Percentiles rank a stretch among this genome's conserved stretches.
phyloP scores from a whole-genome alignment of 2,888 invertebrate genomes.

The Lasioglossum marginatum region DNA sequence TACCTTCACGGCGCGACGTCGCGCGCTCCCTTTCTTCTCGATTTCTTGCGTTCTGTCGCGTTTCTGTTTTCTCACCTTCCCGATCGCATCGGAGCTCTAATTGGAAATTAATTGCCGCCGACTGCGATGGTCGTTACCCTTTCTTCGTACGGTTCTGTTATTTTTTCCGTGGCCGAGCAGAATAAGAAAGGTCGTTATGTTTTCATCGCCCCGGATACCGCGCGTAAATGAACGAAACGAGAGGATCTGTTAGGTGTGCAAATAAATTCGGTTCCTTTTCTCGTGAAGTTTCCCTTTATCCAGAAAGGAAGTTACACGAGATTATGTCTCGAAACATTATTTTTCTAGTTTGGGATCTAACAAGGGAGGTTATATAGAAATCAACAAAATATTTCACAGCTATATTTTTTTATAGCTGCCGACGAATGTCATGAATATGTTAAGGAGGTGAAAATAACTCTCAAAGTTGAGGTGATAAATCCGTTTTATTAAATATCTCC shows the following conservation, averaged over 20 bases:
- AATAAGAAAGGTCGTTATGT: constrained; percentile 37
- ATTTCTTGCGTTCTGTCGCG: constrained; percentile 5
- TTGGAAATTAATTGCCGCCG: constrained; percentile 36
- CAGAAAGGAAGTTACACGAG: no score
- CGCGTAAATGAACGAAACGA: not conserved
- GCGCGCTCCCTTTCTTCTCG: not conserved
- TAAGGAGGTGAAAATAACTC: no score
- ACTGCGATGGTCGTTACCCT: not conserved
- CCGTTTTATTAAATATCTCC: no score
- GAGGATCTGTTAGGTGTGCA: not conserved
- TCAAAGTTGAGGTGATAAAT: no score
- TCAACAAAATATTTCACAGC: no score
- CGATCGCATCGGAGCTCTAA: not conserved
- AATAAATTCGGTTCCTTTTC: not conserved
- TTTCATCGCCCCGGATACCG: constrained; percentile 28
- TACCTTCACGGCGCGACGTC: not conserved
- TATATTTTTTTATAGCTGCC: no score
- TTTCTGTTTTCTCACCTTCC: not conserved
- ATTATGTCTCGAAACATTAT: no score
- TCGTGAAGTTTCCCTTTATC: no score
- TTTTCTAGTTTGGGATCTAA: no score
- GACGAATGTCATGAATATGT: no score
- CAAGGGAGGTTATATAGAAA: no score
- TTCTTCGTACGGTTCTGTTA: not conserved
- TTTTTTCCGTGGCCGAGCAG: not conserved